Evolutionary conservation across 2,888 invertebrate genomes (phyloP).

Genomic region (Limenitis camilla): DNA sequence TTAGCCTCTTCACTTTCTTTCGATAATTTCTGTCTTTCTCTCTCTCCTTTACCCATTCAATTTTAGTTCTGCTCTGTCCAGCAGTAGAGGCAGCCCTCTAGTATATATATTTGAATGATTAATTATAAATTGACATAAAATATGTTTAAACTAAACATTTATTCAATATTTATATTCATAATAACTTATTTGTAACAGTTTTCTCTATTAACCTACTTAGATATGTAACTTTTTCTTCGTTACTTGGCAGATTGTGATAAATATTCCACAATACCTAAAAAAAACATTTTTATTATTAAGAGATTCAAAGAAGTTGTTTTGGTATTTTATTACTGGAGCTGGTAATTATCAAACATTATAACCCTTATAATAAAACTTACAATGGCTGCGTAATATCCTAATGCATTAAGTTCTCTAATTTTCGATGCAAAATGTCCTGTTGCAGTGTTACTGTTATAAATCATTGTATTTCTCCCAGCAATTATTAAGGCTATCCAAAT

Average conservation of each 20-base stretch:
- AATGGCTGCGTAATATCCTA: conserved; percentile 75
- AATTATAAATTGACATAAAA: too few relatives aligned
- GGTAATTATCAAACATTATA: not conserved
- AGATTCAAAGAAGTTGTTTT: too few relatives aligned
- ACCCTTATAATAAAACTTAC: conserved; percentile 46
- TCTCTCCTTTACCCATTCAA: too few relatives aligned
- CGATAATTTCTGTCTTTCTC: too few relatives aligned
- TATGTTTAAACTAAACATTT: not conserved
- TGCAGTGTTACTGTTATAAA: conserved; percentile 61
- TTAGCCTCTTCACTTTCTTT: too few relatives aligned
- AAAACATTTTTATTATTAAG: conserved; percentile 8
- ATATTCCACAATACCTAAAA: conserved; percentile 71
- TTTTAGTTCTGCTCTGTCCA: too few relatives aligned
- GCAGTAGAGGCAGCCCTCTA: too few relatives aligned
- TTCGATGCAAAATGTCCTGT: conserved; percentile 77
- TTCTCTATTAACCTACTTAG: conserved; percentile 43
- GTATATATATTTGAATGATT: too few relatives aligned
- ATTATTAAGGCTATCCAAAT: conserved; percentile 75
- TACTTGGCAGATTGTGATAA: conserved; percentile 47
- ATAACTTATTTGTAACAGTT: conserved; percentile 31
- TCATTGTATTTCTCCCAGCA: conserved; percentile 76
- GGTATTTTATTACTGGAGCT: too few relatives aligned
- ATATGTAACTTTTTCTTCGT: conserved; percentile 45
- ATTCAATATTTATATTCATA: not conserved
- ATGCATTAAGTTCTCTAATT: conserved; percentile 74